Conservation (phyloP, 2,888 invertebrate species). For the Lacanobia oleracea region DNA sequence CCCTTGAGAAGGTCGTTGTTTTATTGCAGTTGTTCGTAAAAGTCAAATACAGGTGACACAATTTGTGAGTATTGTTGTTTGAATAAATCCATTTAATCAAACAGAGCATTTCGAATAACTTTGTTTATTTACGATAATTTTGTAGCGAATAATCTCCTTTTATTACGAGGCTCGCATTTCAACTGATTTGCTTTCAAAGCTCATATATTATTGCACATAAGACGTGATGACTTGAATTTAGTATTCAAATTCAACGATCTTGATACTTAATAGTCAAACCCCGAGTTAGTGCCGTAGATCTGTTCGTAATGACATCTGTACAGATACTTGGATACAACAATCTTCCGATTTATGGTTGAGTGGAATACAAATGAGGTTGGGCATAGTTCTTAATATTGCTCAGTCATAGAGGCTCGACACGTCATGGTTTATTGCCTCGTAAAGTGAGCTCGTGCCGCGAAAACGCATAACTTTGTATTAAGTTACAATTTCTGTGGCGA, state of each 20-base stretch:
- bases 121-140: slow-evolving; percentile 42
- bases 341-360: slow-evolving; percentile 82
- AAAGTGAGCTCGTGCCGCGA: slow-evolving; percentile 84
- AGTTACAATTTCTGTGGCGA: slow-evolving; percentile 80
- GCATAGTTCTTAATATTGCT: slow-evolving; percentile 82
- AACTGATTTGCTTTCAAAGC: slow-evolving; percentile 50
- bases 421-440: slow-evolving; percentile 84
- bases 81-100: slow-evolving; percentile 36
- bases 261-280: slow-evolving; percentile 65
- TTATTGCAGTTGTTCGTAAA: slow-evolving; percentile 24
- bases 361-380: slow-evolving; percentile 82
- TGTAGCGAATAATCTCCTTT: slow-evolving; percentile 37
- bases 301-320: slow-evolving; percentile 68
- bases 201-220: slow-evolving; percentile 55
- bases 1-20: slow-evolving; percentile 21
- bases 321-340: slow-evolving; percentile 70
- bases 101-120: slow-evolving; percentile 36
- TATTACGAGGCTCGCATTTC: slow-evolving; percentile 38
- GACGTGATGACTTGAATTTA: slow-evolving; percentile 57
- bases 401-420: slow-evolving; percentile 81
- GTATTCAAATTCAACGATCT: slow-evolving; percentile 62
- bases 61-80: slow-evolving; percentile 24
- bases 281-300: slow-evolving; percentile 68
- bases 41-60: slow-evolving; percentile 28
- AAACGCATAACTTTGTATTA: slow-evolving; percentile 85